Evolutionary conservation across 2,797 vertebrate species (phyloP), one percentile per base, ranked within the genome.

Genomic region (Rhyacichthys aspro): DNA sequence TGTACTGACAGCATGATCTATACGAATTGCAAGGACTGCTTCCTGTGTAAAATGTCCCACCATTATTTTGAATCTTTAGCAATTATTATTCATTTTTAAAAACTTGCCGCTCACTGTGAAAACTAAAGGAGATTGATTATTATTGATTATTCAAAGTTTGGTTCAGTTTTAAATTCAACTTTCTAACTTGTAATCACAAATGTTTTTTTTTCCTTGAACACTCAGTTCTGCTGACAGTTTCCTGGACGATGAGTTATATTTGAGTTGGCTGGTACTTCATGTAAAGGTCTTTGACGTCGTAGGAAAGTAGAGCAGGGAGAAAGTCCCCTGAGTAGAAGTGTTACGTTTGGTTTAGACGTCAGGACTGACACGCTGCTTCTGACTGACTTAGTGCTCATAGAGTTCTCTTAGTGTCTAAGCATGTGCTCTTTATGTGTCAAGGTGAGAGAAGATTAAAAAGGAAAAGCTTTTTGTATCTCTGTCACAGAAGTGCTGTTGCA

Each of bases 261-360:
- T 81, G 69, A 48, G 52, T 52, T 82, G 78, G 74, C 74, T 43
- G 37, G n/a, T 9, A 16, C 1, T 9, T 63, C 3, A 3, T 9
- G 9, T 15, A n/a, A 37, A 15, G 33, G 11, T 19, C 49, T 4
- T n/a, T 52, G 49, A 37, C 49, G 33, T 52, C 8, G 34, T 8
- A 18, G 34, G 37, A 3, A 9, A 45, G 19, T 3, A n/a, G 32
- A 8, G 28, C 48, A 17, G 14, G 37, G 38, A 74, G 46, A 56
- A 62, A 43, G 18, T 66, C 48, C 44, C 45, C 3, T 3, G 23
- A 17, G 52, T 50, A 49, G 63, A 14, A 18, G 1, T 1, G 1
- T 73, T 54, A 48, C 28, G 47, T 28, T 52, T 43, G 11, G 10
- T 7, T 10, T 3, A 34, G 43, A n/a, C 23, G 47, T 85, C 78